Percentiles rank a stretch among this genome's conserved stretches.
Evolutionary conservation across 2,113 vertebrate genomes (phyloP).

Genomic region (Peucedramus taeniatus): DNA sequence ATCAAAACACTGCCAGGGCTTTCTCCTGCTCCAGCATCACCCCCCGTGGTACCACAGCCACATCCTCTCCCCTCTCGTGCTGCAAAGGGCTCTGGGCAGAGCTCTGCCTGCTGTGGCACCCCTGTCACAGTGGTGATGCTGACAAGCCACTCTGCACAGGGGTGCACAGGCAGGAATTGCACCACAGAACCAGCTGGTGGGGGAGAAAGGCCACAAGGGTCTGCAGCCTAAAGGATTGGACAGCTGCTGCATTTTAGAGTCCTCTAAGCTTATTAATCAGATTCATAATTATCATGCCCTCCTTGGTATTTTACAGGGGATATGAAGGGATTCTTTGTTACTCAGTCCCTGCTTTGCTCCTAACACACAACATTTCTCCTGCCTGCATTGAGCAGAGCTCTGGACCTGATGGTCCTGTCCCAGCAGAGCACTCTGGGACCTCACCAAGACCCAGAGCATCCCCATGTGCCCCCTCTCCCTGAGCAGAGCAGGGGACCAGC

Average conservation of each 20-base stretch:
- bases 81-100: not conserved
- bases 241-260: not conserved
- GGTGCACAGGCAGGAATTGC: not conserved
- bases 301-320: not conserved
- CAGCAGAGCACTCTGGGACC: not conserved
- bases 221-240: not conserved
- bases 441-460: not conserved
- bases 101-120: not conserved
- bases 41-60: fast-evolving
- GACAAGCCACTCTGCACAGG: fast-evolving
- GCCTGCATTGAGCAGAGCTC: not conserved
- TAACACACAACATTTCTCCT: not conserved
- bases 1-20: not conserved
- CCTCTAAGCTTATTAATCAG: not conserved
- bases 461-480: not conserved
- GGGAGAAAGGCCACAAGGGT: not conserved
- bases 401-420: fast-evolving
- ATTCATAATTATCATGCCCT: not conserved
- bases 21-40: not conserved
- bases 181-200: not conserved
- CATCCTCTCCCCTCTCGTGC: fast-evolving
- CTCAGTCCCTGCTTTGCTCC: not conserved
- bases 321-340: not conserved
- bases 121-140: fast-evolving
- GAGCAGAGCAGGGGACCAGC: not conserved